Base-by-base conservation (phyloP, 2,113 vertebrate species). In the Pelecanus crispus region DNA sequence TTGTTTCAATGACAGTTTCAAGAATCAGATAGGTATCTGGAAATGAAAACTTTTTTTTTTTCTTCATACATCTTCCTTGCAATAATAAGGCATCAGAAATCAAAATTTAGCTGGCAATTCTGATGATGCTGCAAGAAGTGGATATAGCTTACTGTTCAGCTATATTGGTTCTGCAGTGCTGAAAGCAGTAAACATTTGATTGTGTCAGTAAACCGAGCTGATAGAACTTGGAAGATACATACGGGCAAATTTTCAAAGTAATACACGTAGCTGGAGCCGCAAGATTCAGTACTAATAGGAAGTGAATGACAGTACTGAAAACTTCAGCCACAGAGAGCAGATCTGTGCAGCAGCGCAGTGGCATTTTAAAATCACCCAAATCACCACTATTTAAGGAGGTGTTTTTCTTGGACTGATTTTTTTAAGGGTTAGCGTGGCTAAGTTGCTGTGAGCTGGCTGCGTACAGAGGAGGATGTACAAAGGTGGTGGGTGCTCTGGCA, bases 91-190 rank as follows among this genome's bases (percentile, higher is more conserved):
- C 92, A 91, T 91, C 44, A 49, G 90, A 97, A 97, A 95, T 96
- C 95, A 91, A 93, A 97, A 96, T 52, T 66, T 92, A 91, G 74
- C 87, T 73, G 84, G 93, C 79, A 93, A 91, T 98, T 97, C 95
- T 97, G 95, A 90, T 96, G 96, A 92, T 86, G 67, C 87, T 93
- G 89, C 88, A 92, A 86, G 52, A 91, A 94, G 79, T 2, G 44
- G 92, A 86, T 66, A 77, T 50, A 84, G 92, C 94, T 98, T 94
- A 93, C 95, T 96, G 91, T 96, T 97, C 90, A 95, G 90, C 86
- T 87, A 47, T 26, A 31, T 11, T 10, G 81, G 68, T 50, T 97
- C 94, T 93, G 89, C 95, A 93, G 93, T 14, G 8, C 70, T 71
- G 86, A 82, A 88, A 90, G 86, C 78, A 92, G 83, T 86, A 92